Base-by-base conservation (phyloP, 2,113 vertebrate species). In the Mugil cephalus region DNA sequence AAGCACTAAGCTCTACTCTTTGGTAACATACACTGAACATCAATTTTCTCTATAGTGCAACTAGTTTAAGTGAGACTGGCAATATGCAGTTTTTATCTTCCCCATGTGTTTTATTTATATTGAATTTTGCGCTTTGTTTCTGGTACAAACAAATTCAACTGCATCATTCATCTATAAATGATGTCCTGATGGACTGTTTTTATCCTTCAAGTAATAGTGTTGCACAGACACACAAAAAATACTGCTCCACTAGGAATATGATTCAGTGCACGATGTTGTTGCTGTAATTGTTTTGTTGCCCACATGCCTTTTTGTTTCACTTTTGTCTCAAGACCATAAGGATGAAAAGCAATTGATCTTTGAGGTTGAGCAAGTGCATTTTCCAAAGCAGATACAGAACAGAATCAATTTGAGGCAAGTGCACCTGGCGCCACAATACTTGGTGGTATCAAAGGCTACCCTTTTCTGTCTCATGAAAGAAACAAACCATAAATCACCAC, bases 401-500 rank as follows among this genome's bases (percentile, higher is more conserved):
- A 88, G 87, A 91, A 89, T 90, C 90, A 85, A 90, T 91, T 89
- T 85, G 73, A 84, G 75, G 88, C 61, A 83, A 80, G 74, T 82
- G 75, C 80, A 70, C 63, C 64, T 17, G 24, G 85, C 35, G 30
- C 82, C 80, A 71, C 83, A 65, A 80, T 89, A 80, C 80, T 89
- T 86, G 84, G 65, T 74, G 63, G 82, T 80, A 88, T 81, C 87
- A 86, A 83, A 87, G 74, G 83, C 74, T 82, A 58, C 46, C 53
- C 68, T 80, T 77, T 71, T 71, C 74, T 77, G 72, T 86, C 60
- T 87, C 69, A 74, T 61, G 74, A 79, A 84, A 83, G 85, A 89
- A 91, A 91, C 91, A 89, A 89, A 88, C 87, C 82, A 89, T 93
- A 92, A 91, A 93, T 93, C 89, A 88, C 69, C 9, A 38, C 74